Percentiles rank a stretch among this genome's conserved stretches.
These are phyloP conservation scores for Tychaedon coryphoeus DNA, from an alignment of 2,113 vertebrate genomes.

Conservation along the genomic window DNA sequence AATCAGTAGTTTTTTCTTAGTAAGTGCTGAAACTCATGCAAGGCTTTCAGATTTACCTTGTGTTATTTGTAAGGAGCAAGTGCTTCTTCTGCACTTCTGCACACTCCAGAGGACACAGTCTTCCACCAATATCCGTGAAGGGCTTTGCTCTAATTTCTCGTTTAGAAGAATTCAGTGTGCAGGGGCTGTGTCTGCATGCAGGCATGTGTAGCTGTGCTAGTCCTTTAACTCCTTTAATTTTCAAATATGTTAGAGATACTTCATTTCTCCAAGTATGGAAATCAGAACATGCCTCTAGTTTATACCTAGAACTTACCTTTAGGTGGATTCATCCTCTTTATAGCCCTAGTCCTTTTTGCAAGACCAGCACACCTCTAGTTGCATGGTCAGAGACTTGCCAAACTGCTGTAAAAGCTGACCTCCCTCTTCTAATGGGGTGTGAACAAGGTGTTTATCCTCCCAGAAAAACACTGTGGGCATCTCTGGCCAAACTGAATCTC, in stretches of 20 bases:
- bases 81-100: background rate
- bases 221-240: background rate
- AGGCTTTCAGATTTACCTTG: background rate
- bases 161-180: background rate
- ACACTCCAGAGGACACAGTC: background rate
- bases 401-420: background rate
- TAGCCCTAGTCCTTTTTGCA: background rate
- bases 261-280: background rate
- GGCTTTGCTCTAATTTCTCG: background rate
- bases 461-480: background rate
- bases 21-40: background rate
- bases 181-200: background rate
- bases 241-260: background rate
- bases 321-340: background rate
- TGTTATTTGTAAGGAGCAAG: background rate
- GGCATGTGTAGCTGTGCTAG: background rate
- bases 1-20: background rate
- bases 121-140: background rate
- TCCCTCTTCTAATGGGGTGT: background rate
- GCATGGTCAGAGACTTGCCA: background rate
- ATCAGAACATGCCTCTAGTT: background rate
- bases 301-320: background rate
- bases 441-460: background rate
- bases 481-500: background rate
- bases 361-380: background rate